Evolutionary conservation across 2,888 invertebrate species (phyloP).

Genomic region (Lysandra bellargus): DNA sequence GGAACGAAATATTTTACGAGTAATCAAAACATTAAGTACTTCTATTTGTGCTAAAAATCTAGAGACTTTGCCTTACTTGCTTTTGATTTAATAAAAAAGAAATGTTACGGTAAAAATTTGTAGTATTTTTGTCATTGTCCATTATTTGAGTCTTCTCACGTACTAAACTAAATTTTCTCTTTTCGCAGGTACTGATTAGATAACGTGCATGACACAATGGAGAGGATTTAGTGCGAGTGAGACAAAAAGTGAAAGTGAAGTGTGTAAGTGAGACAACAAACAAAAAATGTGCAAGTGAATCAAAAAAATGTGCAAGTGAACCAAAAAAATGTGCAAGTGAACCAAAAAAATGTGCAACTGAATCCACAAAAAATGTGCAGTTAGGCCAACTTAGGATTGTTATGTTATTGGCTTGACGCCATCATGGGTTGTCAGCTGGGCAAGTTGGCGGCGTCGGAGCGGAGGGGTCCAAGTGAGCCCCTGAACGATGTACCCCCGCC

Average conservation of each 20-base stretch:
- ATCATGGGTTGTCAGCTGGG: constrained; percentile 88
- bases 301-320: background rate
- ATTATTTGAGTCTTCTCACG: constrained; percentile 11
- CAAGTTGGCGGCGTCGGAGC: constrained; percentile 83
- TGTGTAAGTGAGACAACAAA: background rate
- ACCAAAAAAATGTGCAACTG: background rate
- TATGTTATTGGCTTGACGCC: constrained; percentile 5
- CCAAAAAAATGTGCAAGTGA: background rate
- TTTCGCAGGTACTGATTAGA: constrained; percentile 55
- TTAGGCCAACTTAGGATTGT: background rate
- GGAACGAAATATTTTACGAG: too few relatives aligned
- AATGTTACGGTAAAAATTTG: background rate
- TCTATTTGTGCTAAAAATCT: too few relatives aligned
- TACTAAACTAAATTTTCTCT: constrained; percentile 48
- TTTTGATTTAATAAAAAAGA: too few relatives aligned
- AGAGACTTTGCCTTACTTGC: too few relatives aligned
- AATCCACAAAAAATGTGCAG: background rate
- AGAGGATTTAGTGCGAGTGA: background rate
- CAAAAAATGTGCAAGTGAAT: background rate
- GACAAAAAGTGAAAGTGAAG: background rate
- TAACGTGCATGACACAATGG: constrained; percentile 42
- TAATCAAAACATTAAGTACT: too few relatives aligned
- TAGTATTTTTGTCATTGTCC: background rate
- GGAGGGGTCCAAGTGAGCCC: constrained; percentile 62
- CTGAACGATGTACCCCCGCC: constrained; percentile 83